These are phyloP conservation scores for Aegotheles bennettii DNA, from an alignment of 2,113 vertebrate species.

Conservation along the genomic window DNA sequence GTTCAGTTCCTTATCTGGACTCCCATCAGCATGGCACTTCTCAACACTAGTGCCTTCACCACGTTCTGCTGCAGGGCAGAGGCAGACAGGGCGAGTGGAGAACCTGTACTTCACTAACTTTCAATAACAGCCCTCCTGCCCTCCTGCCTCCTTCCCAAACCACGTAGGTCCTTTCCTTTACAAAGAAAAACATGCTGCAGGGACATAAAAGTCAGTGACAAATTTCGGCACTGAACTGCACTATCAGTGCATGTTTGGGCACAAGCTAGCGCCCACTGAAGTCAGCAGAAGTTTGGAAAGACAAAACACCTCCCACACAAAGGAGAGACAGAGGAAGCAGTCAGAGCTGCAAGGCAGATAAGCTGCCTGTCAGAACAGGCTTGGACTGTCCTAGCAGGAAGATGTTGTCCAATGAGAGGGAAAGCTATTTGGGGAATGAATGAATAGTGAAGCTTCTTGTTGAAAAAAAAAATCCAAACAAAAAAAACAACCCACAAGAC, in stretches of 20 bases:
- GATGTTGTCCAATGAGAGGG: slow-evolving; percentile 33
- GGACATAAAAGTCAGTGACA: neutral
- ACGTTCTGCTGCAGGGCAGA: neutral
- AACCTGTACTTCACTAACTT: neutral
- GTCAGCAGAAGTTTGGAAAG: slow-evolving; percentile 67
- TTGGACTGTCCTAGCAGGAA: slow-evolving; percentile 34
- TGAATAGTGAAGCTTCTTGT: slow-evolving; percentile 25
- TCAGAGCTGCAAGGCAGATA: slow-evolving; percentile 54
- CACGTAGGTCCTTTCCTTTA: neutral
- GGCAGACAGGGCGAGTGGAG: neutral
- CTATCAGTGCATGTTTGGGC: slow-evolving; percentile 54
- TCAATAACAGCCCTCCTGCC: neutral
- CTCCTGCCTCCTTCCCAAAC: neutral
- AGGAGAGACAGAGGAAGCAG: slow-evolving; percentile 60
- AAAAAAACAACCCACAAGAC: neutral
- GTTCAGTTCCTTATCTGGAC: neutral
- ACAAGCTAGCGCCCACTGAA: slow-evolving; percentile 51
- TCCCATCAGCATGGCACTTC: accelerated
- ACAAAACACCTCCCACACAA: slow-evolving; percentile 69
- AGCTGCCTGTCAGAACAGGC: slow-evolving; percentile 62
- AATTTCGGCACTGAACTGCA: slow-evolving; percentile 11
- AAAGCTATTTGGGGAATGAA: slow-evolving; percentile 56
- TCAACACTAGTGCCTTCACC: neutral
- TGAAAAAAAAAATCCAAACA: neutral
- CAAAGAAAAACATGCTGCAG: neutral